A percentile compares a stretch with the other conserved stretches of the same genome.
phyloP scores from a whole-genome alignment of 1,140 invertebrate genomes.

The Apolygus lucorum region DNA sequence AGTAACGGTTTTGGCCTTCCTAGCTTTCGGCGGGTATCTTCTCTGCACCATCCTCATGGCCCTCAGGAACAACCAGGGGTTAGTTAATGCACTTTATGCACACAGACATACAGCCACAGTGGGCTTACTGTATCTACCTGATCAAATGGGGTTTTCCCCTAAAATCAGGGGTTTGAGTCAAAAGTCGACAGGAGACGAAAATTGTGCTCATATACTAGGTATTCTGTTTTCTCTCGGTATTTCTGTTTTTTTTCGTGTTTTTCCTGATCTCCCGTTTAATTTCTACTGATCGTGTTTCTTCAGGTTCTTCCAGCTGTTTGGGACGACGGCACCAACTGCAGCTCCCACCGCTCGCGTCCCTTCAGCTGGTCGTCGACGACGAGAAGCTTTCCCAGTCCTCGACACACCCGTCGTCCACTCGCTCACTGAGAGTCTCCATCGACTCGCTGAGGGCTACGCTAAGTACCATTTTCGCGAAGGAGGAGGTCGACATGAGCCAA shows the following conservation, averaged over 20 bases:
- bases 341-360: not conserved
- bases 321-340: not conserved
- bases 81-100: too few relatives aligned
- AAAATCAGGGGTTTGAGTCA: too few relatives aligned
- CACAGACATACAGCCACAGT: too few relatives aligned
- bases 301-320: not conserved
- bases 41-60: conserved; percentile 62
- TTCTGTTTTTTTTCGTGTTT: too few relatives aligned
- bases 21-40: conserved; percentile 68
- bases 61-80: conserved; percentile 45
- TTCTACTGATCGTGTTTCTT: too few relatives aligned
- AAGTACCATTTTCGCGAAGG: conserved; percentile 6
- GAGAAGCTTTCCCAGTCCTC: not conserved
- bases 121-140: too few relatives aligned
- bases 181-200: too few relatives aligned
- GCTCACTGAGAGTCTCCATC: not conserved
- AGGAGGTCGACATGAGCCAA: too few relatives aligned
- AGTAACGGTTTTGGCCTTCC: conserved; percentile 62
- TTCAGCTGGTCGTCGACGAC: not conserved
- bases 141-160: too few relatives aligned
- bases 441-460: conserved; percentile 19
- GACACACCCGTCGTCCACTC: not conserved
- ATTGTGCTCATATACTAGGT: too few relatives aligned
- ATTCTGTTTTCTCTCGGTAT: too few relatives aligned
- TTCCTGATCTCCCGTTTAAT: too few relatives aligned